Base-by-base conservation (phyloP, 2,113 vertebrate species). In the Semnornis frantzii region DNA sequence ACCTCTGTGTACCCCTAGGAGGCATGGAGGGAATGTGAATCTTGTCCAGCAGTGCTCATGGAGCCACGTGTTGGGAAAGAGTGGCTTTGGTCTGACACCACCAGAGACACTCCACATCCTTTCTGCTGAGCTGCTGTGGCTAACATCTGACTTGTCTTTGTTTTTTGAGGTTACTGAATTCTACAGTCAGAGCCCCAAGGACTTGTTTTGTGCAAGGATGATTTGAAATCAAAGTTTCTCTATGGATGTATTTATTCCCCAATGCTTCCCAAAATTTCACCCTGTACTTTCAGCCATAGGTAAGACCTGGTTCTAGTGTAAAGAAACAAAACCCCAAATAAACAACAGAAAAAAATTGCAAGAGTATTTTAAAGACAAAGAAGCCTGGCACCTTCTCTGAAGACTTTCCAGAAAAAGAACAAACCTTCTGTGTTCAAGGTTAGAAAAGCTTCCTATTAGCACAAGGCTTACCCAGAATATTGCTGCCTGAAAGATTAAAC, bases 391-490 rank as follows among this genome's bases (percentile, higher is more conserved):
- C 21, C 64, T 94, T 92, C 72, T n/a, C 58, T 78, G 27, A 85
- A 80, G 93, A 92, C 92, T 96, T 95, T 96, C 80, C 64, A 81
- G 83, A 75, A 82, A 89, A 91, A 89, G 90, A 96, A 81, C 68
- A 94, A 89, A 94, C 72, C 75, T 75, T 76, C 92, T 12, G 18
- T 55, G 59, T 48, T 82, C 77, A 62, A 84, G 83, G 63, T 87
- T 92, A 76, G 75, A 93, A 93, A 93, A 96, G 72, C 85, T 96
- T 68, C 72, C 82, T 96, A 80, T 93, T 89, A 94, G 87, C 91
- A 95, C 84, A 95, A 91, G 89, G 87, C 87, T 95, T 92, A 94
- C 52, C 46, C 57, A 77, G 84, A 96, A 93, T 93, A 95, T 91
- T 92, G 91, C 86, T 91, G 86, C 46, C 78, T 82, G 82, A 95